Evolutionary conservation across 2,797 vertebrate genomes (phyloP), one percentile per base, ranked within the genome.

Genomic region (Platalea minor): DNA sequence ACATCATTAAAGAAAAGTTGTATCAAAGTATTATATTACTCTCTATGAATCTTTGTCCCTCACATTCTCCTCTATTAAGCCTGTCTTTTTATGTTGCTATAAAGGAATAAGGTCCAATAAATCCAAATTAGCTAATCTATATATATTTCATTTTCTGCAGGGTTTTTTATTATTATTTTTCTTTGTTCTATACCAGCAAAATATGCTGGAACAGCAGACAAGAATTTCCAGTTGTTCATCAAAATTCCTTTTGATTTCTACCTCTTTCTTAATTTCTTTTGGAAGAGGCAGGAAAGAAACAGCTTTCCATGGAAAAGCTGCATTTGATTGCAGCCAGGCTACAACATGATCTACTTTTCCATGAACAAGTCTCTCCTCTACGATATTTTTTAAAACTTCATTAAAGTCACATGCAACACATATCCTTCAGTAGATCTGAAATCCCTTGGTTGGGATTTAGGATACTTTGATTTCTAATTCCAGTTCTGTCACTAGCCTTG

Each of bases 211-310:
- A 81, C 23, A 75, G 39, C 25, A 87, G 69, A 67, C 11, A 75
- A 75, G 43, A 73, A 41, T 82, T 96, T 94, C 28, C 31, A 91
- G 43, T 61, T 74, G 13, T 76, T 90, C 64, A 84, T 86, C 76
- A 93, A 90, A 91, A 93, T 93, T 88, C 46, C 37, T 76, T 92
- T 89, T 75, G 17, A 75, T 78, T 91, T 84, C 69, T 83, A 21
- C 18, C 12, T 45, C 37, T 72, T 67, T 80, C 63, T 92, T 77
- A 51, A 83, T 84, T 88, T 90, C 17, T 80, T 92, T 86, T 61
- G 28, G 35, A 88, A 88, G 28, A 75, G 12, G 6, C 12, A 65
- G 65, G 45, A 84, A 78, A 78, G 26, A 74, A 54, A 46, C 19
- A 48, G 3, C 10, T 81, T 86, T 65, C 60, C 26, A 37, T 39